Conservation (phyloP, 2,888 invertebrate species). For the Cosmia trapezina region DNA sequence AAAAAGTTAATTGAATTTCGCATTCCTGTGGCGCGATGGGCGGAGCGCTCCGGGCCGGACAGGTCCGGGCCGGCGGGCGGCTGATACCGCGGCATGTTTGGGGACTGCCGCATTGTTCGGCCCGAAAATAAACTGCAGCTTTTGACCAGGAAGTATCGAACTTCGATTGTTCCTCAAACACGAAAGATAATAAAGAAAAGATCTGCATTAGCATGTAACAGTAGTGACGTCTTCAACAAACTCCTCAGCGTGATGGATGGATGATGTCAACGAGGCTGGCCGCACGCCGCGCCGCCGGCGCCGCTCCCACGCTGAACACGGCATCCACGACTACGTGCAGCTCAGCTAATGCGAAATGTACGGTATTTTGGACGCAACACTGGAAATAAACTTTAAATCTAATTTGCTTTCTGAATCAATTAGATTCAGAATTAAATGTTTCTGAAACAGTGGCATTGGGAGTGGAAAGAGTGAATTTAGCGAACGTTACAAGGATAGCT, state of each 20-base stretch:
- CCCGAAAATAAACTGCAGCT: conserved; percentile 25
- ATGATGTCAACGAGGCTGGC: conserved; percentile 43
- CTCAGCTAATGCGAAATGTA: conserved; percentile 15
- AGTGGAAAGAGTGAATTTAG: conserved; percentile 11
- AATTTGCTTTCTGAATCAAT: conserved; percentile 44
- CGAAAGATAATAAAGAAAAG: conserved; percentile 20
- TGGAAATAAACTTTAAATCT: conserved; percentile 31
- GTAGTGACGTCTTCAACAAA: conserved; percentile 41
- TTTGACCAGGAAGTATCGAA: conserved; percentile 34
- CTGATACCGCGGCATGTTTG: conserved; percentile 39
- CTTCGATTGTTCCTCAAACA: conserved; percentile 14
- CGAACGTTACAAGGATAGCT: conserved; percentile 11
- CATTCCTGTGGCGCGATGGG: conserved; percentile 59
- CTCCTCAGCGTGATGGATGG: conserved; percentile 45
- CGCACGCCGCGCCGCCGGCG: conserved; percentile 12
- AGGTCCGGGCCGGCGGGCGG: conserved; percentile 59
- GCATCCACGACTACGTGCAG: conserved; percentile 31
- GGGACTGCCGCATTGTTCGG: conserved; percentile 52
- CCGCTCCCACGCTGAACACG: conserved; percentile 34
- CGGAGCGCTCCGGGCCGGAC: conserved; percentile 56
- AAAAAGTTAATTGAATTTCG: conserved; percentile 72
- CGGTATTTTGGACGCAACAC: conserved; percentile 19
- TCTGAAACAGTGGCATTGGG: conserved; percentile 23
- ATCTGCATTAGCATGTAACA: conserved; percentile 42
- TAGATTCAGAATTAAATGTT: conserved; percentile 30